Evolutionary conservation across 2,113 vertebrate genomes (phyloP).

Genomic region (Chitala chitala): DNA sequence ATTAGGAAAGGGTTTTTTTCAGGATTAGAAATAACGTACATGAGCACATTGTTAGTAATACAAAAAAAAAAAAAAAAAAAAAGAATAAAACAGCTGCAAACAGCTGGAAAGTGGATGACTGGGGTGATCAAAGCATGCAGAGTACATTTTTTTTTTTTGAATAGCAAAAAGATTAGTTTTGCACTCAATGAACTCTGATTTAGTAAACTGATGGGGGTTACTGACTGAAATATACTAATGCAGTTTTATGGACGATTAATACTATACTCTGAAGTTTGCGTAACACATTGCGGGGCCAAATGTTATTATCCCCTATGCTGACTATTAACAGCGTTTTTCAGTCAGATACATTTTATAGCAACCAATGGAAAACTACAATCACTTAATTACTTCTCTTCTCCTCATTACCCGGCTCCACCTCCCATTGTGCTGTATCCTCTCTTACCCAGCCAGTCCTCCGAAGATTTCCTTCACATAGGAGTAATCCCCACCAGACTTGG

Average conservation of each 20-base stretch:
- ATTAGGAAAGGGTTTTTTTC: not conserved
- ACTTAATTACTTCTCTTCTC: not conserved
- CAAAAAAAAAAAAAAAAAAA: not conserved
- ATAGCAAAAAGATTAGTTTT: too few species aligned
- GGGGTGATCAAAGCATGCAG: not conserved
- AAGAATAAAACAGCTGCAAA: not conserved
- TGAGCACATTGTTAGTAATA: not conserved
- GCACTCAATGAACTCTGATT: too few species aligned
- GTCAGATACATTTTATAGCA: too few species aligned
- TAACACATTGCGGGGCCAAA: too few species aligned
- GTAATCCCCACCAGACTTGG: slow-evolving; percentile 79
- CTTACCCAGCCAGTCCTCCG: slow-evolving; percentile 75
- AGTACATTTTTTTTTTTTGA: too few species aligned
- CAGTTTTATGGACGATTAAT: too few species aligned
- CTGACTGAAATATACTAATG: too few species aligned
- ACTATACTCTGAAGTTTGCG: too few species aligned
- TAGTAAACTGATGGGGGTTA: too few species aligned
- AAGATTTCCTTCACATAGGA: slow-evolving; percentile 78
- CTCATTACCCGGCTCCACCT: not conserved
- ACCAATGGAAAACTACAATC: not conserved
- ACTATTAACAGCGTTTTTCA: too few species aligned
- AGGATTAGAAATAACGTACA: not conserved
- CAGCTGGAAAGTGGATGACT: not conserved
- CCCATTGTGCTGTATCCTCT: not conserved
- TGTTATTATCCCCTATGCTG: too few species aligned